Conservation (phyloP, 2,888 invertebrate species). For the Pachycephus smyrnensis region DNA sequence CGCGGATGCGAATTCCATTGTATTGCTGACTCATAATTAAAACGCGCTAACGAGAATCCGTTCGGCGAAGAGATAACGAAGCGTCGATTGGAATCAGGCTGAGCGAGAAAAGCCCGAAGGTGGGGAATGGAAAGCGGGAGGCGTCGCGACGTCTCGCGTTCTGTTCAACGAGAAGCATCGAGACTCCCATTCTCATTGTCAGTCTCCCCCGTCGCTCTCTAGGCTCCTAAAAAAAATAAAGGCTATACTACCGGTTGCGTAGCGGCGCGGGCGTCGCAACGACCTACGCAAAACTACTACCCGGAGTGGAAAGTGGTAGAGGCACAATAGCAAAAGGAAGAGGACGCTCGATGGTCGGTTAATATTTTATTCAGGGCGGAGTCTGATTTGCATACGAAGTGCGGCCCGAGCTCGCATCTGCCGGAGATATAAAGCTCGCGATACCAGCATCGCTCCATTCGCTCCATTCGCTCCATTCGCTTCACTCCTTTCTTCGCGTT, state of each 20-base stretch:
- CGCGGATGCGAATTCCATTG: too few relatives aligned
- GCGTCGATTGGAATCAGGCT: conserved; percentile 42
- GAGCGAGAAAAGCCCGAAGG: conserved; percentile 8
- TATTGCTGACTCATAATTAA: conserved; percentile 40
- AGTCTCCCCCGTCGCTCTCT: background rate
- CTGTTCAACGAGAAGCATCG: too few relatives aligned
- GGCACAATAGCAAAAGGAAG: background rate
- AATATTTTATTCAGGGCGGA: conserved; percentile 61
- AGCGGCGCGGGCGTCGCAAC: background rate
- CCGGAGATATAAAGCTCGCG: conserved; percentile 43
- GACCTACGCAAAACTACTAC: background rate
- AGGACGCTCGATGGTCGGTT: conserved; percentile 36
- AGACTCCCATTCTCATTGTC: too few relatives aligned
- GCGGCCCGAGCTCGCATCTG: conserved; percentile 46
- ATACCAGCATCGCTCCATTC: conserved; percentile 30
- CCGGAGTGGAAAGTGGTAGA: background rate
- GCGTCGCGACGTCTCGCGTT: too few relatives aligned
- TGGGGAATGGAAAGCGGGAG: too few relatives aligned
- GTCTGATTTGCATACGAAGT: conserved; percentile 58
- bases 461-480: too few relatives aligned
- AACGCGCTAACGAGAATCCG: conserved; percentile 49
- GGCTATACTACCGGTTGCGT: background rate
- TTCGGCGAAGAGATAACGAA: conserved; percentile 46
- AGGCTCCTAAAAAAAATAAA: background rate
- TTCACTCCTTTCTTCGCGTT: too few relatives aligned